Evolutionary conservation across 2,888 invertebrate species (phyloP).

Genomic region (Diaperis boleti): DNA sequence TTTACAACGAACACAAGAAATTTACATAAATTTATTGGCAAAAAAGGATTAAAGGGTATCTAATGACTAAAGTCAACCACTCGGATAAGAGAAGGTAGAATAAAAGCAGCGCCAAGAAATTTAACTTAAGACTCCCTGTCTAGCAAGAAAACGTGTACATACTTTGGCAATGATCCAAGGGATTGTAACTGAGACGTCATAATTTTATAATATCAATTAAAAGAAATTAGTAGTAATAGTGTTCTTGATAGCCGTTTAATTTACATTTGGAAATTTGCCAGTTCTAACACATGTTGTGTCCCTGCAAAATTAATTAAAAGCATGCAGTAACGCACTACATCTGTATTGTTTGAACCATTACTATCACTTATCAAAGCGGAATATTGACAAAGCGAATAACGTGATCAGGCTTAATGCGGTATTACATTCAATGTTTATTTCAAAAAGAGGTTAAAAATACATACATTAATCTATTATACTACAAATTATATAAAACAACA

Average conservation of each 20-base stretch:
- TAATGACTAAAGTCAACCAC: slow-evolving; percentile 24
- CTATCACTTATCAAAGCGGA: slow-evolving; percentile 29
- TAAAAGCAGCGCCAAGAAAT: slow-evolving; percentile 29
- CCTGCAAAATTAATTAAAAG: slow-evolving; percentile 43
- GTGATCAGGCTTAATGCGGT: not conserved
- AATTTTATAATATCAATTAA: slow-evolving; percentile 49
- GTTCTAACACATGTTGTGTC: slow-evolving; percentile 43
- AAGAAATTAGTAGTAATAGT: slow-evolving; percentile 46
- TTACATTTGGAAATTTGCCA: slow-evolving; percentile 47
- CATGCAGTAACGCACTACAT: slow-evolving; percentile 33
- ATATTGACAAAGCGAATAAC: slow-evolving; percentile 25
- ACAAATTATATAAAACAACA: no score
- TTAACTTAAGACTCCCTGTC: slow-evolving; percentile 31
- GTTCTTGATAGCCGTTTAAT: slow-evolving; percentile 46
- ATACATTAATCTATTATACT: no score
- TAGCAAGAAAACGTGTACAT: slow-evolving; percentile 36
- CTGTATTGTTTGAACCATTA: slow-evolving; percentile 16
- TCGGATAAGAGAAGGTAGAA: slow-evolving; percentile 19
- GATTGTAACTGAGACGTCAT: slow-evolving; percentile 51
- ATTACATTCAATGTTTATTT: not conserved
- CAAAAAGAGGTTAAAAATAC: no score
- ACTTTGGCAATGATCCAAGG: slow-evolving; percentile 49
- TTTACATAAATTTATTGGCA: no score
- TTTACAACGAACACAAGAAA: slow-evolving; percentile 15
- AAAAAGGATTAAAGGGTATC: slow-evolving; percentile 8